A percentile compares a stretch with the other conserved stretches of the same genome.
Evolutionary conservation across 2,888 invertebrate genomes (phyloP).

Genomic region (Drosophila emarginata): DNA sequence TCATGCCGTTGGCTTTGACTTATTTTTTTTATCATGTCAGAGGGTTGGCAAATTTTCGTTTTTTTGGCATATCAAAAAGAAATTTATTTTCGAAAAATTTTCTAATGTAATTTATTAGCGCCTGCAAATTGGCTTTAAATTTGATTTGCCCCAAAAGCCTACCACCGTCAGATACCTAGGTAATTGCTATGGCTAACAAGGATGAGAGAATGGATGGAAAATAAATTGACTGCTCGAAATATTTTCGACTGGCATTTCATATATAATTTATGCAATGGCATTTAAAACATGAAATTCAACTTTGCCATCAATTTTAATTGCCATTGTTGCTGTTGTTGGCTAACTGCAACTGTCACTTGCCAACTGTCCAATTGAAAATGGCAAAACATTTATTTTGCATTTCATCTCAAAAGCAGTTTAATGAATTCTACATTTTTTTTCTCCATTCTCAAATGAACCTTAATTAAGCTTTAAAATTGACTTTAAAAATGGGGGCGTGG

Average conservation of each 20-base stretch:
- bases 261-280: slow-evolving; percentile 55
- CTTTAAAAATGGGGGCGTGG: slow-evolving; percentile 16
- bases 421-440: not conserved
- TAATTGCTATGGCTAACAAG: slow-evolving; percentile 31
- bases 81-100: slow-evolving; percentile 60
- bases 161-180: slow-evolving; percentile 6
- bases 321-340: slow-evolving; percentile 41
- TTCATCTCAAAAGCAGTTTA: slow-evolving; percentile 41
- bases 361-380: slow-evolving; percentile 63
- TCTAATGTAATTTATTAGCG: slow-evolving; percentile 74
- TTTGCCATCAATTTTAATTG: slow-evolving; percentile 45
- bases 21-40: not conserved
- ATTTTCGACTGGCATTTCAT: slow-evolving; percentile 29
- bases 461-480: slow-evolving; percentile 32
- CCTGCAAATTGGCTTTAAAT: slow-evolving; percentile 68
- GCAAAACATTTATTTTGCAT: slow-evolving; percentile 63
- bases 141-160: slow-evolving; percentile 48
- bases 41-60: slow-evolving; percentile 11
- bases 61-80: slow-evolving; percentile 48
- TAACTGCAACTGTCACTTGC: slow-evolving; percentile 33
- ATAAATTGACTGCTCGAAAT: slow-evolving; percentile 43
- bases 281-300: slow-evolving; percentile 59
- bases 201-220: not conserved
- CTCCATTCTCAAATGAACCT: slow-evolving; percentile 46
- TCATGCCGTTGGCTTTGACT: not conserved